phyloP scores from a whole-genome alignment of 2,888 invertebrate genomes.

The Pterostichus niger region DNA sequence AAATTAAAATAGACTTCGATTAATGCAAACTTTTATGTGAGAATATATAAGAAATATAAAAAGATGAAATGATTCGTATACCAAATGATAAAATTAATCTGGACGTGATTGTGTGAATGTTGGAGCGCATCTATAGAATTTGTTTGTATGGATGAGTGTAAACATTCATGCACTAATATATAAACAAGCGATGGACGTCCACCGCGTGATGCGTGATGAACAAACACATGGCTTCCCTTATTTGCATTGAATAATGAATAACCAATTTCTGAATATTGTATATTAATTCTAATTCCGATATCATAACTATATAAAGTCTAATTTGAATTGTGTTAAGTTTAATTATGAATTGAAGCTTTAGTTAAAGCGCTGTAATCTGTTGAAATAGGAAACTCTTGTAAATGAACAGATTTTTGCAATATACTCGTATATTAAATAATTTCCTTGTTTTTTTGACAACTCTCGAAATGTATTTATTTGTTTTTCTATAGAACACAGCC shows the following conservation, averaged over 20 bases:
- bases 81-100: not conserved
- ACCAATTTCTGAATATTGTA: constrained; percentile 4
- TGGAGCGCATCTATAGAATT: not conserved
- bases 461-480: not conserved
- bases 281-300: not conserved
- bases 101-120: not conserved
- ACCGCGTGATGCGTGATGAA: not conserved
- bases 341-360: not conserved
- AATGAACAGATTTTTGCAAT: too few species aligned
- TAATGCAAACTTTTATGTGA: too few species aligned
- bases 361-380: not conserved
- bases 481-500: too few species aligned
- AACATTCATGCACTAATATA: not conserved
- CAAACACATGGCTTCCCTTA: not conserved
- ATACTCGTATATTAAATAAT: too few species aligned
- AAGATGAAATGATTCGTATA: not conserved
- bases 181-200: not conserved
- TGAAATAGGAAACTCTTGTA: not conserved
- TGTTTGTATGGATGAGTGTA: not conserved
- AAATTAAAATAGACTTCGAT: too few species aligned
- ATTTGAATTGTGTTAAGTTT: not conserved
- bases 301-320: not conserved
- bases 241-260: constrained; percentile 19
- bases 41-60: too few species aligned
- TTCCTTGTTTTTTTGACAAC: not conserved